phyloP scores from a whole-genome alignment of 2,113 vertebrate species.

The Nyctibius bracteatus region DNA sequence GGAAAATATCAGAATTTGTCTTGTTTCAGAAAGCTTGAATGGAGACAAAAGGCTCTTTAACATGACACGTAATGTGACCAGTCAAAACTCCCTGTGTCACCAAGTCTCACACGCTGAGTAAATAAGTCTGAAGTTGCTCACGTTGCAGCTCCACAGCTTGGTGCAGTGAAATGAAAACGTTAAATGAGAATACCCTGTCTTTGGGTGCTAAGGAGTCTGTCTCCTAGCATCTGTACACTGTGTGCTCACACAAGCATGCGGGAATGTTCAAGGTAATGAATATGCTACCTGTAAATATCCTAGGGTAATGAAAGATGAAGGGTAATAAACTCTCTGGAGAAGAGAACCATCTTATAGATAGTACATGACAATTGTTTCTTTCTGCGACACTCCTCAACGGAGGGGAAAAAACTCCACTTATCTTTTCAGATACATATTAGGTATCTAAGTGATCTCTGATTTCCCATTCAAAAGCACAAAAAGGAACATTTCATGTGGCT shows the following conservation, averaged over 20 bases:
- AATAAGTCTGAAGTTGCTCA: neutral
- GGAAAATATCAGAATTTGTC: slow-evolving; percentile 79
- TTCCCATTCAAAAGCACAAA: slow-evolving; percentile 14
- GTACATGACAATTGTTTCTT: slow-evolving; percentile 9
- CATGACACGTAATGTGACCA: slow-evolving; percentile 63
- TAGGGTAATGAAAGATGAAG: slow-evolving; percentile 47
- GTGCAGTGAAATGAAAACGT: neutral
- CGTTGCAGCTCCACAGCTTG: slow-evolving; percentile 10
- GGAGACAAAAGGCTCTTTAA: slow-evolving; percentile 74
- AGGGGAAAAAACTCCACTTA: fast-evolving
- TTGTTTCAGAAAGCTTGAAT: slow-evolving; percentile 75
- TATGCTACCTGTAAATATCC: slow-evolving; percentile 15
- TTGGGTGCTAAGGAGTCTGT: neutral
- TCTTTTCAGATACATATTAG: slow-evolving; percentile 6
- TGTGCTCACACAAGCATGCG: neutral
- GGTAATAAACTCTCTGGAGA: slow-evolving; percentile 35
- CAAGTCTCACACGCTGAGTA: neutral
- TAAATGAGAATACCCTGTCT: neutral
- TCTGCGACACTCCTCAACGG: neutral
- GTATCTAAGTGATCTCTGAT: neutral
- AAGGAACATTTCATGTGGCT: neutral
- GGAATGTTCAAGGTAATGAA: slow-evolving; percentile 3
- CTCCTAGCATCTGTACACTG: neutral
- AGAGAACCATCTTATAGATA: neutral
- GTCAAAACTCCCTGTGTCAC: slow-evolving; percentile 34